Evolutionary conservation across 2,113 vertebrate species (phyloP).

Genomic region (Platycercus adscitus): DNA sequence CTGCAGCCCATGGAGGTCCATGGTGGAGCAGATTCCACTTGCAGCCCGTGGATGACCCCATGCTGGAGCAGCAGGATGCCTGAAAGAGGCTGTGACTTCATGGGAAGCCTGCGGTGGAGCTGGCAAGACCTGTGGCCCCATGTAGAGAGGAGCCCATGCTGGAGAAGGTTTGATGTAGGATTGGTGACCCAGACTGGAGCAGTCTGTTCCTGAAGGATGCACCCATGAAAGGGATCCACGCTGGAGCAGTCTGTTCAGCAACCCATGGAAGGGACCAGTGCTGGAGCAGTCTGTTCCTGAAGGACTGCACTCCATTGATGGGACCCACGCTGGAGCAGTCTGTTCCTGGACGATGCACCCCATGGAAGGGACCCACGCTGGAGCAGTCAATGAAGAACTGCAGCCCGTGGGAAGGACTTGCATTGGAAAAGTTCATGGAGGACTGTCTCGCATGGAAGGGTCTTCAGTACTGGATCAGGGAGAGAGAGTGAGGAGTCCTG

Average conservation of each 20-base stretch:
- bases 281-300: not conserved
- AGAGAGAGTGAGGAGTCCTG: not conserved
- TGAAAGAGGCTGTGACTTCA: not conserved
- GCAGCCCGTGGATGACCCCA: not conserved
- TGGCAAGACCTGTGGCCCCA: not conserved
- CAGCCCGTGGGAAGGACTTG: not conserved
- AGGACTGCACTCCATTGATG: fast-evolving
- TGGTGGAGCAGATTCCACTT: not conserved
- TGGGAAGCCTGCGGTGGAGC: not conserved
- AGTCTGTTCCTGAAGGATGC: too few species aligned
- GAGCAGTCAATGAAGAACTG: not conserved
- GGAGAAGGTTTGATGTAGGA: not conserved
- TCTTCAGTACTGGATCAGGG: not conserved
- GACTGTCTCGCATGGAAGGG: not conserved
- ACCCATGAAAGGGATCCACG: too few species aligned
- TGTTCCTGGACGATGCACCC: not conserved
- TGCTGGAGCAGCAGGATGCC: not conserved
- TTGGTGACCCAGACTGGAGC: too few species aligned
- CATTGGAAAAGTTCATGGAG: not conserved
- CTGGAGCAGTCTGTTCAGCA: not conserved
- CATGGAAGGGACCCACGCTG: not conserved
- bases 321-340: not conserved
- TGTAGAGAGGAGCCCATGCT: not conserved
- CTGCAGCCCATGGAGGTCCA: not conserved
- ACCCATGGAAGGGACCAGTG: not conserved